These are phyloP conservation scores for Lepus oiostolus DNA, from an alignment of 2,797 vertebrate genomes.

Conservation along the genomic window DNA sequence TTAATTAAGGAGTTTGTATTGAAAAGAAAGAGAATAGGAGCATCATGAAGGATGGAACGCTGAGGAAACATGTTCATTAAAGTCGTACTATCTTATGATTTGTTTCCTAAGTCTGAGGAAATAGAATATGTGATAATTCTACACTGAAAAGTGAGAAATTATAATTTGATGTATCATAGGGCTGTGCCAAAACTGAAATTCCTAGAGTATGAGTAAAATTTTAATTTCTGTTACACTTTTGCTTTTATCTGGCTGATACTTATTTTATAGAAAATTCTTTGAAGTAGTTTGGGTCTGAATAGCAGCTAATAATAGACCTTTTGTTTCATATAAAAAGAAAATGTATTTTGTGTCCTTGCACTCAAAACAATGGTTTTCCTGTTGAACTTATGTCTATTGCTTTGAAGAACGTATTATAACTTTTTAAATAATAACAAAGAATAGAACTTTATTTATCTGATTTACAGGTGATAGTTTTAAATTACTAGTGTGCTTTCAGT, in stretches of 20 bases:
- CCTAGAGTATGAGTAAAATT: conserved; percentile 60
- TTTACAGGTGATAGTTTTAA: conserved; percentile 53
- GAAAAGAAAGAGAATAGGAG: neutral
- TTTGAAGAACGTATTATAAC: conserved; percentile 65
- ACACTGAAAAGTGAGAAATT: conserved; percentile 19
- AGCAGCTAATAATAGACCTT: conserved; percentile 78
- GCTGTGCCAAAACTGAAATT: conserved; percentile 18
- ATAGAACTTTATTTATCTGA: conserved; percentile 29
- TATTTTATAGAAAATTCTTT: conserved; percentile 38
- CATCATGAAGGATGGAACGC: neutral
- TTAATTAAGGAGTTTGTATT: conserved; percentile 31
- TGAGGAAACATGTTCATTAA: conserved; percentile 7
- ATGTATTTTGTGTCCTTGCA: conserved; percentile 75
- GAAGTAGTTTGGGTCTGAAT: conserved; percentile 43
- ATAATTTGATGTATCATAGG: neutral
- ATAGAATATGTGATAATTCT: conserved; percentile 45
- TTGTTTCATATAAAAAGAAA: conserved; percentile 80
- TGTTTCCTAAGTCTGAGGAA: conserved; percentile 58
- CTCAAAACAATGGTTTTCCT: conserved; percentile 85
- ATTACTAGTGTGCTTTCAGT: conserved; percentile 31
- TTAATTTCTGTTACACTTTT: conserved; percentile 45
- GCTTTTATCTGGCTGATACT: conserved; percentile 51
- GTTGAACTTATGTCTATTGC: conserved; percentile 78
- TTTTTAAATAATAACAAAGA: conserved; percentile 62
- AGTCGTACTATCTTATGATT: conserved; percentile 24